Conservation (phyloP, 2,113 vertebrate genomes). For the Chelonoidis abingdonii region DNA sequence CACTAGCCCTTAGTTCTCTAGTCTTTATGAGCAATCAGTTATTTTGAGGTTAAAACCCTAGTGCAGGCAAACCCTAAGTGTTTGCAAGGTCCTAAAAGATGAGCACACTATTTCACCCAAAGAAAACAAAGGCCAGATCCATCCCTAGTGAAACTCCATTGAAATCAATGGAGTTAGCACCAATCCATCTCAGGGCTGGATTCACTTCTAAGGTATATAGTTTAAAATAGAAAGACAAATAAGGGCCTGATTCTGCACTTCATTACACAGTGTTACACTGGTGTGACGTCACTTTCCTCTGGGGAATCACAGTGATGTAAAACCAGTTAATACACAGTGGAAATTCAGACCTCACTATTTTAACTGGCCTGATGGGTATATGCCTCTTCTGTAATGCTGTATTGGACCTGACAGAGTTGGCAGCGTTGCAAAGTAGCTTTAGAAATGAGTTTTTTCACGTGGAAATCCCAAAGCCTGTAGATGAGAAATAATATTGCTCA, state of each 20-base stretch:
- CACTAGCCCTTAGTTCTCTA: not conserved
- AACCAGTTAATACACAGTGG: not conserved
- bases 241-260: not conserved
- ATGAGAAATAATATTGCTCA: not conserved
- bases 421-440: not conserved
- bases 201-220: not conserved
- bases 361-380: not conserved
- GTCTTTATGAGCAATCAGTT: not conserved
- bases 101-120: not conserved
- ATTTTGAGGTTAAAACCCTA: not conserved
- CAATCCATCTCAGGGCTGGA: not conserved
- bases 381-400: not conserved
- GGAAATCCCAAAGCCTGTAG: not conserved
- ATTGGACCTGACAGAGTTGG: not conserved
- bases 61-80: not conserved
- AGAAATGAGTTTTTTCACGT: not conserved
- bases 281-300: not conserved
- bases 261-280: not conserved
- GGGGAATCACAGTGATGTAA: not conserved
- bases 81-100: not conserved
- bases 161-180: not conserved
- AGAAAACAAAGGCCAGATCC: not conserved
- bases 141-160: not conserved
- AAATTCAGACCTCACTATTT: not conserved
- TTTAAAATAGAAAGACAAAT: not conserved